A percentile compares a stretch with the other conserved stretches of the same genome.
These are phyloP conservation scores for Gymnoscelis rufifasciata DNA, from an alignment of 2,888 invertebrate genomes.

Conservation along the genomic window DNA sequence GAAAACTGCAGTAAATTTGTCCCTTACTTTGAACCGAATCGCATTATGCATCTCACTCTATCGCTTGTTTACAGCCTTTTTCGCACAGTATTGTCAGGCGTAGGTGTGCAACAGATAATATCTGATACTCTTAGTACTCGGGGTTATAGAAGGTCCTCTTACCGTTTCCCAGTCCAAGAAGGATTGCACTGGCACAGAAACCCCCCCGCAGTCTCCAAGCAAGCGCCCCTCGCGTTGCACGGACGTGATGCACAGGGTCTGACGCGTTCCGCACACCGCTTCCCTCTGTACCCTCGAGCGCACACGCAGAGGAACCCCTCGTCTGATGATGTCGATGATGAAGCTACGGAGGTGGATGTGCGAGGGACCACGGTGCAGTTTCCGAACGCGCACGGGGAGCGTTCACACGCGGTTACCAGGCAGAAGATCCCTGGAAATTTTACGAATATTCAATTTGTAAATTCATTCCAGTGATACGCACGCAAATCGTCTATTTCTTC, in stretches of 20 bases:
- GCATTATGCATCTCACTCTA: too few relatives aligned
- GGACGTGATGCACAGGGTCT: conserved; percentile 85
- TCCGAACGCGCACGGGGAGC: conserved; percentile 84
- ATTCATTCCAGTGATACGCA: too few relatives aligned
- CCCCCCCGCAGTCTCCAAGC: conserved; percentile 82
- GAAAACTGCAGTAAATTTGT: too few relatives aligned
- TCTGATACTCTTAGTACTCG: too few relatives aligned
- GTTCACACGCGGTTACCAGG: conserved; percentile 85
- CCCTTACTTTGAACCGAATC: too few relatives aligned
- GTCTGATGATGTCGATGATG: conserved; percentile 33
- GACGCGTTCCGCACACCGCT: conserved; percentile 82
- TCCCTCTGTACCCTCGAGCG: conserved; percentile 82
- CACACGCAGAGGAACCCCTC: conserved; percentile 81
- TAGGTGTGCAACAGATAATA: too few relatives aligned
- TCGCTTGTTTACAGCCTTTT: too few relatives aligned
- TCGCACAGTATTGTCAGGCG: too few relatives aligned
- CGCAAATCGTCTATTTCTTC: too few relatives aligned
- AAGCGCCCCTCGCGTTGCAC: conserved; percentile 87
- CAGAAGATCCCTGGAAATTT: conserved; percentile 85
- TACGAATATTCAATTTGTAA: too few relatives aligned
- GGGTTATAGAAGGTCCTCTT: too few relatives aligned
- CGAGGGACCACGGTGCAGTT: conserved; percentile 75
- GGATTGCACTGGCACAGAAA: conserved; percentile 87
- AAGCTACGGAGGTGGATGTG: conserved; percentile 15
- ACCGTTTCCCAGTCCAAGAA: conserved; percentile 83